Base-by-base conservation (phyloP, 2,888 invertebrate genomes). In the Drosophila siamana region DNA sequence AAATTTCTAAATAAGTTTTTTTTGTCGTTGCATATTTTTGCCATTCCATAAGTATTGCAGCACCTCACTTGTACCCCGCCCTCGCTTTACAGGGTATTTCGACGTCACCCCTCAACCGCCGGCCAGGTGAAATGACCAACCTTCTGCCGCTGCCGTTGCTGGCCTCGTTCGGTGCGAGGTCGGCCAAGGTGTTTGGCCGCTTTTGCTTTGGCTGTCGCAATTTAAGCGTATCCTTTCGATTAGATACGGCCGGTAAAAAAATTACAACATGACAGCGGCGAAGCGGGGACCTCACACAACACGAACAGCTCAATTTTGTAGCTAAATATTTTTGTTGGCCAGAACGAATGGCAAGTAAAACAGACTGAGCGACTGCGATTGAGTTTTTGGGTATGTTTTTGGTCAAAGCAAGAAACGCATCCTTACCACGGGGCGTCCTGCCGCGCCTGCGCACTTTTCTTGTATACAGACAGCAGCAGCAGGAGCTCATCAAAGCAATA, bases 401-500 rank as follows among this genome's bases (percentile, higher is more conserved):
- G 33, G 33, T 5, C 11, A 11, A 4, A 8, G 30, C 1, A n/a
- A 5, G 30, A 47, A 47, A 13, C 63, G 55, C 55, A 48, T 74
- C 74, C 70, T 62, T 72, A 33, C 54, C 28, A 43, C 69, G 55
- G 63, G 70, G 68, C 71, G 70, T 80, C 90, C 80, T 87, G 90
- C 69, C 44, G 90, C 60, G 89, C 71, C 78, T 79, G 86, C 79
- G 78, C 79, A 80, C 85, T 88, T 81, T 81, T n/a, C 33, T 69
- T 90, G 84, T 88, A 69, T 89, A 72, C 80, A 82, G 89, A 88
- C 88, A 90, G 74, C 74, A 89, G 86, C 90, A 90, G 90, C 89
- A 90, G 90, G 90, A 90, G 89, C 90, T 89, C 90, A 90, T 90
- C 90, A 89, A 87, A 75, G 86, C 89, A 84, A 88, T 88, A 80